phyloP scores from a whole-genome alignment of 2,113 vertebrate species.

The Phylloscopus whistleri region DNA sequence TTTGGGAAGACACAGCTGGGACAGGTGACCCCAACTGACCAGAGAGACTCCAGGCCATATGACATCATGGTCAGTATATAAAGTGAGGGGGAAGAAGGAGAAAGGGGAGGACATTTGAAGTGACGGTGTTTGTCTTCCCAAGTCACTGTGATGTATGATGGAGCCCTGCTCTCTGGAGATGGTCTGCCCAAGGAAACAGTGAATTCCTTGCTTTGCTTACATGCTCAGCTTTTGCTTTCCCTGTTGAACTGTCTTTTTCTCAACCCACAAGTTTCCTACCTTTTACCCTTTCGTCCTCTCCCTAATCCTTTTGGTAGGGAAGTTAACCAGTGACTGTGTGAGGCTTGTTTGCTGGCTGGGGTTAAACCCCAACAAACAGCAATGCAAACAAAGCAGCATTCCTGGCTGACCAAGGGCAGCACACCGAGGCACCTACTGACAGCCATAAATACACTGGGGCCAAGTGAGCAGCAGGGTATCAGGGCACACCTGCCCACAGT shows the following conservation, averaged over 20 bases:
- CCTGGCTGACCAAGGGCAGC: neutral
- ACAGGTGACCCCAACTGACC: neutral
- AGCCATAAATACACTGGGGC: neutral
- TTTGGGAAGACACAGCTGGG: neutral
- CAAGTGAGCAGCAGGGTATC: neutral
- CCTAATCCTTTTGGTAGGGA: neutral
- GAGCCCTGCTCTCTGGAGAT: neutral
- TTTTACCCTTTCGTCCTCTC: neutral
- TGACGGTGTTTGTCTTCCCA: neutral
- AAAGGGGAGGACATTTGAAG: neutral
- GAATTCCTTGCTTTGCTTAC: neutral
- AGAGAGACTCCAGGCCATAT: neutral
- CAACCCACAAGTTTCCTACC: neutral
- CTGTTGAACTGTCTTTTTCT: neutral
- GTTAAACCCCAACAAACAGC: neutral
- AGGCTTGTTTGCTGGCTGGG: neutral
- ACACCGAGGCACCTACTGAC: neutral
- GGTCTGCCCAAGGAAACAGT: neutral
- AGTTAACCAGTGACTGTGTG: neutral
- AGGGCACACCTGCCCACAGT: neutral
- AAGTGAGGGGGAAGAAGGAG: neutral
- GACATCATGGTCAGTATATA: neutral
- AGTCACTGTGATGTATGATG: neutral
- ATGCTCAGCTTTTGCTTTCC: neutral
- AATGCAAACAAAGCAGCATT: neutral